A percentile compares a stretch with the other conserved stretches of the same genome.
Evolutionary conservation across 2,797 vertebrate genomes (phyloP).

Genomic region (Urophycis tenuis): DNA sequence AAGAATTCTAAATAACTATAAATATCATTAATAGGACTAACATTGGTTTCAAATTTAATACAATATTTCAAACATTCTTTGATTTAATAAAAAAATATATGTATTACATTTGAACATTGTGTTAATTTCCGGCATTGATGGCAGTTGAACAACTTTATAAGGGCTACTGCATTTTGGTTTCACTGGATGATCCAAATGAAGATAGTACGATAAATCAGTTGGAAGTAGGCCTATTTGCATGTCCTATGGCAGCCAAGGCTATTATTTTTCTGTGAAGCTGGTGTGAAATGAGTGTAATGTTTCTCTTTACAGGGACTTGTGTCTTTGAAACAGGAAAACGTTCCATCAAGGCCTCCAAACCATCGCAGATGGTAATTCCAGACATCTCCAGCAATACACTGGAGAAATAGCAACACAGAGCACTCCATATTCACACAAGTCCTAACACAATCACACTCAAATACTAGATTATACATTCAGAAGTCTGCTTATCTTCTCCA

Average conservation of each 20-base stretch:
- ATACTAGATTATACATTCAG: not conserved
- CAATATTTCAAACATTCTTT: not conserved
- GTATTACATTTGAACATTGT: not conserved
- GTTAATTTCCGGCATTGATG: not conserved
- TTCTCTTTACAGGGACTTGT: not conserved
- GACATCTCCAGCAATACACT: conserved; percentile 48
- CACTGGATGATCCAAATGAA: not conserved
- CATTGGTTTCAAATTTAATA: not conserved
- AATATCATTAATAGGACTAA: not conserved
- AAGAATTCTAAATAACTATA: not conserved
- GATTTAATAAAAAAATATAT: not conserved
- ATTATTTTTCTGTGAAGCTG: not conserved
- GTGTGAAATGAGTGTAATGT: not conserved
- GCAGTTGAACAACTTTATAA: not conserved
- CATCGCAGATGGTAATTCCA: conserved; percentile 56
- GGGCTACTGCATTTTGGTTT: not conserved
- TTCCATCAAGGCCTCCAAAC: conserved; percentile 26
- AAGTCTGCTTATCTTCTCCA: not conserved
- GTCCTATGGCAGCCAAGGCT: not conserved
- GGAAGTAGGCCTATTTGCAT: not conserved
- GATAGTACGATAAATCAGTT: not conserved
- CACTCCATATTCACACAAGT: conserved; percentile 25
- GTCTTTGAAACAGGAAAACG: not conserved
- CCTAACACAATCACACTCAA: conserved; percentile 11
- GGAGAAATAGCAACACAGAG: conserved; percentile 39